Evolutionary conservation across 2,113 vertebrate species (phyloP).

Genomic region (Lonchura striata): DNA sequence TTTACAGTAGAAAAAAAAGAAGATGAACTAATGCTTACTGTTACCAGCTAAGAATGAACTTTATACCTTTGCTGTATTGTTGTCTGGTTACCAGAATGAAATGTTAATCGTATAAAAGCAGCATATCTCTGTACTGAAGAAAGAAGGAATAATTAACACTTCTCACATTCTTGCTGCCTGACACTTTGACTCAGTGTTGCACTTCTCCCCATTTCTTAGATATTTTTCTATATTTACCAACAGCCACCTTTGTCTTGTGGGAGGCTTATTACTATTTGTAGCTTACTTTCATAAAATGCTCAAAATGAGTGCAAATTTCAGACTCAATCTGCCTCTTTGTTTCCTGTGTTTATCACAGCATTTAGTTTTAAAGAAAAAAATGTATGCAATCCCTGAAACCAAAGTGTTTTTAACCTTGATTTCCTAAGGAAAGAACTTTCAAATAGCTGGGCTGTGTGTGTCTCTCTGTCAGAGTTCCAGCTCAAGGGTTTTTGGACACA

Average conservation of each 20-base stretch:
- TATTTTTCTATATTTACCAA: neutral
- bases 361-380: neutral
- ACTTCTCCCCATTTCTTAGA: neutral
- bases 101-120: conserved; percentile 10
- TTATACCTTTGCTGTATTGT: neutral
- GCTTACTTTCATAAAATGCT: neutral
- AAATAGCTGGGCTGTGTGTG: neutral
- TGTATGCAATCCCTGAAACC: neutral
- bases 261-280: neutral
- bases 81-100: conserved; percentile 2
- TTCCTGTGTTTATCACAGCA: neutral
- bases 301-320: neutral
- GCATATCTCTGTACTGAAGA: neutral
- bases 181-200: neutral
- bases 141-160: neutral
- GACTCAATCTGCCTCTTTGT: neutral
- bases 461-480: neutral
- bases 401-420: neutral
- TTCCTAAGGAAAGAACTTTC: neutral
- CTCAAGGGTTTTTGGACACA: neutral
- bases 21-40: neutral
- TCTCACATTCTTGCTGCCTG: neutral
- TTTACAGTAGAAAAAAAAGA: neutral
- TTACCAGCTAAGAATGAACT: neutral
- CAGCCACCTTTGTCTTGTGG: neutral